Evolutionary conservation across 2,797 vertebrate species (phyloP).

Genomic region (Hipposideros larvatus): DNA sequence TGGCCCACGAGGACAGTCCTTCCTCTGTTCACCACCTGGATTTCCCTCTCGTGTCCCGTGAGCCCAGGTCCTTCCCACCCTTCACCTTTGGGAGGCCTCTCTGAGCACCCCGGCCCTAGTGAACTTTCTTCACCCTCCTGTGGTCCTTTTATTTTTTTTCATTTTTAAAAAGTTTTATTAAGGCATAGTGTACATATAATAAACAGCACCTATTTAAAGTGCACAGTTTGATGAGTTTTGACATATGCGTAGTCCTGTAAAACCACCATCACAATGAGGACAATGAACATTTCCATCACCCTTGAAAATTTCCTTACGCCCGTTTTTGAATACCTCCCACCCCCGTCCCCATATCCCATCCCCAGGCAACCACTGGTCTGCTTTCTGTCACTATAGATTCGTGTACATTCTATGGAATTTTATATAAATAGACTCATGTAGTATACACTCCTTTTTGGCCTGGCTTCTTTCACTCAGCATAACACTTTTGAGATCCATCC

Average conservation of each 20-base stretch:
- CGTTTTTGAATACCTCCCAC: neutral
- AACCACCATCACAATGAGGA: neutral
- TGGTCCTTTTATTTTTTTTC: neutral
- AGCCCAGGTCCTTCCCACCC: neutral
- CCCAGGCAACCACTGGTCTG: neutral
- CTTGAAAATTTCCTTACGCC: neutral
- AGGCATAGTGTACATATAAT: neutral
- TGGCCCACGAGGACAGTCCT: accelerated
- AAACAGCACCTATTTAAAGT: neutral
- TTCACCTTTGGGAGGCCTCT: neutral
- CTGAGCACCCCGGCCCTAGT: no score
- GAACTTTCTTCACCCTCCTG: neutral
- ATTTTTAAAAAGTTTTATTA: neutral
- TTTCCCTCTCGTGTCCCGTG: neutral
- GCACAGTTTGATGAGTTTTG: neutral
- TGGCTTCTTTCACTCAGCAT: neutral
- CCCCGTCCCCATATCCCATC: neutral
- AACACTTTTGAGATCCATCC: neutral
- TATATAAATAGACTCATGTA: neutral
- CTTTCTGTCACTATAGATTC: neutral
- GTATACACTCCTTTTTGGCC: neutral
- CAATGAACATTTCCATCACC: neutral
- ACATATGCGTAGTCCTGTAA: neutral
- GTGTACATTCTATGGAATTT: neutral
- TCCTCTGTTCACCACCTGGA: neutral